Conservation (phyloP, 2,888 invertebrate species). For the Lagria hirta region DNA sequence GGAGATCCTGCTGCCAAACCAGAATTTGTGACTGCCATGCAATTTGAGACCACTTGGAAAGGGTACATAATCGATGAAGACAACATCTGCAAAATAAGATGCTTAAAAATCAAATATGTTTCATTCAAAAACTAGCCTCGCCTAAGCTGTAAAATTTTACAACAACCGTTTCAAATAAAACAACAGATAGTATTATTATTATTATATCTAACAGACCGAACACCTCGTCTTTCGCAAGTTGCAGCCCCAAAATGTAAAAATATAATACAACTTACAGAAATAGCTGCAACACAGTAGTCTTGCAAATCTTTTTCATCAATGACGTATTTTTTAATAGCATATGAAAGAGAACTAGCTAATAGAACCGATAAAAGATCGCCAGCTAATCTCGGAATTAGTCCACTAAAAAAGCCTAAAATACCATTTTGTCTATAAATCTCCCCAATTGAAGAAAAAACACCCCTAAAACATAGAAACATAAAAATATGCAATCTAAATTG, state of each 20-base stretch:
- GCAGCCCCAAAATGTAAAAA: background rate
- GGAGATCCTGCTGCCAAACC: constrained; percentile 80
- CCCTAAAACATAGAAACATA: constrained; percentile 55
- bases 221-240: background rate
- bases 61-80: constrained; percentile 89
- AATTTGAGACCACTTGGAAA: constrained; percentile 85
- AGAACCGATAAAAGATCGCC: constrained; percentile 81
- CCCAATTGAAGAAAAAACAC: constrained; percentile 71
- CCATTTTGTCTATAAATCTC: constrained; percentile 88
- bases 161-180: constrained; percentile 1
- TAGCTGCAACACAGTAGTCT: constrained; percentile 59
- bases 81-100: constrained; percentile 62
- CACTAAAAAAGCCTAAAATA: constrained; percentile 82
- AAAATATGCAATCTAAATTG: constrained; percentile 21
- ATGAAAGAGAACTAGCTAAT: constrained; percentile 74
- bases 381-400: constrained; percentile 82
- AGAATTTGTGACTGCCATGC: constrained; percentile 84
- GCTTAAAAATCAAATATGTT: constrained; percentile 18
- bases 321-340: constrained; percentile 76
- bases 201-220: background rate
- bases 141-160: too few species aligned
- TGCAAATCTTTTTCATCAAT: constrained; percentile 70
- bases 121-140: too few species aligned
- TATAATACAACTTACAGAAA: constrained; percentile 64
- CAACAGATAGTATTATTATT: background rate